Evolutionary conservation across 2,888 invertebrate species (phyloP).

Genomic region (Trachelus iudaicus): DNA sequence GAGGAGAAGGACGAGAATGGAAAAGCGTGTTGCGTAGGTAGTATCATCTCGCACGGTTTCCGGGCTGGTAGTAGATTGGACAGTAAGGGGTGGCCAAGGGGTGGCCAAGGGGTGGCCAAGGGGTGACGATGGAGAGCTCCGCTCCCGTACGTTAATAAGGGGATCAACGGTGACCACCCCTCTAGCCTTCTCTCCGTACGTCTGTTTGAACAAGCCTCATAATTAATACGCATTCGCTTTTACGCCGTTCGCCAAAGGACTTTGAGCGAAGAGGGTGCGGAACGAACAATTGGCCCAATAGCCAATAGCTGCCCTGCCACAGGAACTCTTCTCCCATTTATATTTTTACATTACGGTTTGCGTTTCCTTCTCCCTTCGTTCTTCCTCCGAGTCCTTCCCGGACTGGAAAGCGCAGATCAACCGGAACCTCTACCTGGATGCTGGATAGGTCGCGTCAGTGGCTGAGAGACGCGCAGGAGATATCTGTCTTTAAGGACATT

Average conservation of each 20-base stretch:
- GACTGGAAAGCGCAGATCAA: neutral
- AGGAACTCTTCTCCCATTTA: neutral
- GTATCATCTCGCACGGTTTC: neutral
- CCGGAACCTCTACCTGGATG: neutral
- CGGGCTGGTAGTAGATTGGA: neutral
- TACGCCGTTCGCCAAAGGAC: slow-evolving; percentile 14
- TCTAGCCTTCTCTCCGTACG: slow-evolving; percentile 41
- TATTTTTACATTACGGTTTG: neutral
- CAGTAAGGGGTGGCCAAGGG: neutral
- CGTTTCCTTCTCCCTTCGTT: neutral
- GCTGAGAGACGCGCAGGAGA: slow-evolving; percentile 41
- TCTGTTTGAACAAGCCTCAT: slow-evolving; percentile 64
- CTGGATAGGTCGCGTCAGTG: neutral
- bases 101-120: neutral
- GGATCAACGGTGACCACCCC: slow-evolving; percentile 38
- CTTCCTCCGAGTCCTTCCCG: too few relatives aligned
- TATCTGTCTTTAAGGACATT: slow-evolving; percentile 65
- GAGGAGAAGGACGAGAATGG: slow-evolving; percentile 24
- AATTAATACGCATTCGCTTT: slow-evolving; percentile 63
- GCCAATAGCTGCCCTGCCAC: neutral
- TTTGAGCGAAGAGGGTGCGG: neutral
- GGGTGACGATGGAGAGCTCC: slow-evolving; percentile 18
- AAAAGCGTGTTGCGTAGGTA: slow-evolving; percentile 25
- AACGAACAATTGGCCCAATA: neutral
- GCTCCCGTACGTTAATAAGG: slow-evolving; percentile 50